Base-by-base conservation (phyloP, 2,797 vertebrate genomes). In the Caiman crocodilus region DNA sequence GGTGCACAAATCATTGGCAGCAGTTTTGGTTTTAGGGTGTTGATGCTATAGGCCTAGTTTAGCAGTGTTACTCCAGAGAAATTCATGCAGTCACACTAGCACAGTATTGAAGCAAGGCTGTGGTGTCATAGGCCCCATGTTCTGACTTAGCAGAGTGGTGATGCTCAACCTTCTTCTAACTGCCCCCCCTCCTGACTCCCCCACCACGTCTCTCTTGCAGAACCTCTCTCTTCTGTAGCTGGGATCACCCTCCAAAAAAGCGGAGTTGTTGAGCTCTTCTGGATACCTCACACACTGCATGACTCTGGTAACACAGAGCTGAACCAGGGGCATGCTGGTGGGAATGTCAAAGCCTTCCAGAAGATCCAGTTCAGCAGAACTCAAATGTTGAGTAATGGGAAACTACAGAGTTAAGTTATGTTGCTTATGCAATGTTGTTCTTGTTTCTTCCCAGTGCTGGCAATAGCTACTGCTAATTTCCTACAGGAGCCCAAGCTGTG, bases 201-300 rank as follows among this genome's bases (percentile, higher is more conserved):
- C 21, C 25, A 8, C 18, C 25, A 8, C 6, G 87, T 0, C 18
- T 67, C 85, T n/a, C 58, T 60, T 6, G 23, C 25, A 60, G 32
- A 60, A 78, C 15, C 23, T 61, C 3, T 16, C 35, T 25, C 26
- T 9, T 12, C 1, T 0, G 30, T 18, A 80, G 8, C 8, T 79
- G 86, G 60, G 0, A 0, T 64, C 63, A 55, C 55, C 14, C 69
- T 16, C 35, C 13, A 32, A 69, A 69, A 69, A 8, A 16, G 5
- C 18, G 11, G 64, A 11, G 65, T 17, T 32, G 65, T 69, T 11
- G 32, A 32, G 30, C 20, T 69, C 14, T 23, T 21, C 21, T 25
- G 35, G 5, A 50, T 32, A 5, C 21, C 5, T 7, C 7, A 14
- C 7, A 25, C 14, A 26, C 2, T 14, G 14, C 42, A 73, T 32